Evolutionary conservation across 2,113 vertebrate species (phyloP), one percentile per base, ranked within the genome.

Genomic region (Nyctibius bracteatus): DNA sequence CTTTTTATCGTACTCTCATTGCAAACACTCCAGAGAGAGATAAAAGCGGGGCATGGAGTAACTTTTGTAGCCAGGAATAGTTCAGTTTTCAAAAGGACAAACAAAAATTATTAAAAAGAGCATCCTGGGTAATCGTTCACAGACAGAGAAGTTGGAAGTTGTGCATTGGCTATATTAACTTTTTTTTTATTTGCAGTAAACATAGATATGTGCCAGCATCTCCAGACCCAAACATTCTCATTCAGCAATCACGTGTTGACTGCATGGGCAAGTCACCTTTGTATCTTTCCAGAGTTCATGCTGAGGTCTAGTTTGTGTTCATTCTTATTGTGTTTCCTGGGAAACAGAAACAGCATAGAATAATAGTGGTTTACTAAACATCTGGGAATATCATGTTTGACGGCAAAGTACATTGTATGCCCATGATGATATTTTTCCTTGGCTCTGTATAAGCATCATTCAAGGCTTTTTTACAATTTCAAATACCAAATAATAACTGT

Each of bases 271-370:
- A 83, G 65, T 77, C 68, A 96, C 73, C 68, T 96, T 96, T 95
- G 90, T 92, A 90, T 90, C 95, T 96, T 95, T 93, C 75, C 51
- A 88, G 67, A 90, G 88, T 95, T 97, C 91, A 72, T 14, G 41
- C 28, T 90, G 83, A 97, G 92, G n/a, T 92, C 54, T 94, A 18
- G 39, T 87, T 97, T 96, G 35, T 87, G 71, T 94, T 96, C 44
- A 16, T 91, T 96, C 58, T 58, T 57, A 62, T 18, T 94, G 44
- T 93, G 86, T 96, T 97, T 97, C 91, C 91, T 35, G 31, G 79
- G 73, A 97, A 96, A 97, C 72, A 54, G 67, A 96, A 96, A 81
- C 51, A 27, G 39, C 51, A n/a, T 51, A 63, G 41, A 90, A 81
- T 55, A 78, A 66, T 61, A 68, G 71, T 46, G 9, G 70, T 90